Conservation (phyloP, 2,113 vertebrate genomes). For the Thryonomys swinderianus region DNA sequence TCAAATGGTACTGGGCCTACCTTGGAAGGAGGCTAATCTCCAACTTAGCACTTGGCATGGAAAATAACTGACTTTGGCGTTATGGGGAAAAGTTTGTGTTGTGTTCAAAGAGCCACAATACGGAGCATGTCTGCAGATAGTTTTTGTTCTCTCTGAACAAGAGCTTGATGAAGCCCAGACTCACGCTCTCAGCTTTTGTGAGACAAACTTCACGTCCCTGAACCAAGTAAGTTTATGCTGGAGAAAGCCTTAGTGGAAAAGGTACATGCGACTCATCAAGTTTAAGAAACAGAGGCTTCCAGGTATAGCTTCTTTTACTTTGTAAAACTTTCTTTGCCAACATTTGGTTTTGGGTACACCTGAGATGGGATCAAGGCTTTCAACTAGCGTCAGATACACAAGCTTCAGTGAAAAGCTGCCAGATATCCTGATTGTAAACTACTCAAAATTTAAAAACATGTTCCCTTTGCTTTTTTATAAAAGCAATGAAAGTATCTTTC, state of each 20-base stretch:
- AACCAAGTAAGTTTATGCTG: conserved; percentile 52
- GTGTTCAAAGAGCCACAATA: not conserved
- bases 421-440: conserved; percentile 4
- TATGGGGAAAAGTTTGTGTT: not conserved
- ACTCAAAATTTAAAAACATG: conserved; percentile 15
- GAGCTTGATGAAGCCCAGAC: not conserved
- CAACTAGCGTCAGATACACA: not conserved
- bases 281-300: conserved; percentile 73
- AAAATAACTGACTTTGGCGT: not conserved
- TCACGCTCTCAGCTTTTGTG: not conserved
- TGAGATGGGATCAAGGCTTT: not conserved
- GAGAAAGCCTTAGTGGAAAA: conserved; percentile 54
- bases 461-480: not conserved
- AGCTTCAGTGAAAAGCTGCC: not conserved
- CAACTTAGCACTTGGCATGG: not conserved
- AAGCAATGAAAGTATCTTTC: not conserved
- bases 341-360: conserved; percentile 74
- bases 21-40: not conserved
- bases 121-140: not conserved
- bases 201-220: not conserved
- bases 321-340: conserved; percentile 69
- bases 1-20: too few relatives aligned
- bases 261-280: conserved; percentile 67
- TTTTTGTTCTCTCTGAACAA: not conserved
- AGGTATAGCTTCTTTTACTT: conserved; percentile 71